phyloP scores from a whole-genome alignment of 2,888 invertebrate species.

The Deroplatys truncata region DNA sequence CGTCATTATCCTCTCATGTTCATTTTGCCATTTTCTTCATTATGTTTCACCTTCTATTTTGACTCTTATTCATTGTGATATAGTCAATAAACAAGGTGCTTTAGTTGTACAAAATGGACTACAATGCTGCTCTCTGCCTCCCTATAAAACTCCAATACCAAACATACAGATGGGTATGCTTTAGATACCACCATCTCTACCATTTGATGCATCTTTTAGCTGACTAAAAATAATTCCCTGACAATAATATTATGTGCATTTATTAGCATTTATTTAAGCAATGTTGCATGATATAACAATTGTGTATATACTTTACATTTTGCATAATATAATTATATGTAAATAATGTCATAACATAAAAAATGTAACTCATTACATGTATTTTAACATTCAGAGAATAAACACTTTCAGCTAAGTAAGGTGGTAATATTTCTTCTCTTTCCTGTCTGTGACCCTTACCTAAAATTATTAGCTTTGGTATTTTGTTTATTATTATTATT shows the following conservation, averaged over 20 bases:
- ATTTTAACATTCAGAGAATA: background rate
- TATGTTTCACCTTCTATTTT: no score
- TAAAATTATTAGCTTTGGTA: no score
- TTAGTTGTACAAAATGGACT: no score
- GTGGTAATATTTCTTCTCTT: background rate
- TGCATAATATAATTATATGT: background rate
- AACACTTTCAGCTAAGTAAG: background rate
- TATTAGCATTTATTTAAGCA: background rate
- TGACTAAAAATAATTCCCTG: background rate
- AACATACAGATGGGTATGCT: no score
- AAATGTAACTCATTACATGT: background rate
- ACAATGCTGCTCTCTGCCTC: no score
- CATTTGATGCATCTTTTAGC: background rate
- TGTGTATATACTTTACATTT: background rate
- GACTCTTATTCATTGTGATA: no score
- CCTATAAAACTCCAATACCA: no score
- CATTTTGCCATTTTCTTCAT: no score
- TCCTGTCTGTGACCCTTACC: background rate
- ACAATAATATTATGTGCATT: background rate
- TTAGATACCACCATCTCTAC: no score
- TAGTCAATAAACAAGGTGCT: no score
- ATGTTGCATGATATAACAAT: background rate
- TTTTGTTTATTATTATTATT: no score
- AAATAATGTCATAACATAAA: background rate
- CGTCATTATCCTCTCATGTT: no score